Evolutionary conservation across 2,113 vertebrate genomes (phyloP).

Genomic region (Alosa alosa): DNA sequence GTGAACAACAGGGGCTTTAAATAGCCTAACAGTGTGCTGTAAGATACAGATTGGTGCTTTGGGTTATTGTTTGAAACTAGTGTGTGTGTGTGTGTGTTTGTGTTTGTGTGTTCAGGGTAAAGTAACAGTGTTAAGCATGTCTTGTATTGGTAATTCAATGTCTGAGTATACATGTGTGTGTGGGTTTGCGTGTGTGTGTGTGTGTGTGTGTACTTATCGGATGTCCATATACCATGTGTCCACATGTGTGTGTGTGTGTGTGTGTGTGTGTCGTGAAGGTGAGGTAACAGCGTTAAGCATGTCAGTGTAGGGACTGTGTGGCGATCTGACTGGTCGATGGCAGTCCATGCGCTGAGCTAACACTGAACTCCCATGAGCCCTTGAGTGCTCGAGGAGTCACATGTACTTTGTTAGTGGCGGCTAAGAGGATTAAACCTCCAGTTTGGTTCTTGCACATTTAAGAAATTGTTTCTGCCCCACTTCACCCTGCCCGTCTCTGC

Average conservation of each 20-base stretch:
- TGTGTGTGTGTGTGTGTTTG: slow-evolving; percentile 6
- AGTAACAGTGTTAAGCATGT: background rate
- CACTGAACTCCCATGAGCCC: slow-evolving; percentile 56
- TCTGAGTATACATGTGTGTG: background rate
- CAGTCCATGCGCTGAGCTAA: slow-evolving; percentile 48
- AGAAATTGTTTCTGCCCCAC: slow-evolving; percentile 76
- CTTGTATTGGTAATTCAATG: too few relatives aligned
- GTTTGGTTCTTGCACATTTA: slow-evolving; percentile 74
- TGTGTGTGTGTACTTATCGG: background rate
- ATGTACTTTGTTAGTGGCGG: slow-evolving; percentile 64
- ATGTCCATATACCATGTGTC: background rate
- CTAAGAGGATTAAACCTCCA: slow-evolving; percentile 77
- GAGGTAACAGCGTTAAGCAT: slow-evolving; percentile 27
- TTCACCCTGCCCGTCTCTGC: slow-evolving; percentile 50
- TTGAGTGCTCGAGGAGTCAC: slow-evolving; percentile 13
- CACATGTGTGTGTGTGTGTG: background rate
- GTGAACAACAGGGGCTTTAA: background rate
- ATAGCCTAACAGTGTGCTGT: background rate
- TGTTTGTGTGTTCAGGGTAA: background rate
- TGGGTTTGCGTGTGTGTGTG: background rate
- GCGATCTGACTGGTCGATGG: background rate
- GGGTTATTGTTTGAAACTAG: background rate
- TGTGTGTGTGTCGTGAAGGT: slow-evolving; percentile 8
- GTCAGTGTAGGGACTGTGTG: background rate
- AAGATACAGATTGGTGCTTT: background rate